A percentile compares a stretch with the other conserved stretches of the same genome.
phyloP scores from a whole-genome alignment of 1,140 invertebrate species.

The Lepidurus arcticus region DNA sequence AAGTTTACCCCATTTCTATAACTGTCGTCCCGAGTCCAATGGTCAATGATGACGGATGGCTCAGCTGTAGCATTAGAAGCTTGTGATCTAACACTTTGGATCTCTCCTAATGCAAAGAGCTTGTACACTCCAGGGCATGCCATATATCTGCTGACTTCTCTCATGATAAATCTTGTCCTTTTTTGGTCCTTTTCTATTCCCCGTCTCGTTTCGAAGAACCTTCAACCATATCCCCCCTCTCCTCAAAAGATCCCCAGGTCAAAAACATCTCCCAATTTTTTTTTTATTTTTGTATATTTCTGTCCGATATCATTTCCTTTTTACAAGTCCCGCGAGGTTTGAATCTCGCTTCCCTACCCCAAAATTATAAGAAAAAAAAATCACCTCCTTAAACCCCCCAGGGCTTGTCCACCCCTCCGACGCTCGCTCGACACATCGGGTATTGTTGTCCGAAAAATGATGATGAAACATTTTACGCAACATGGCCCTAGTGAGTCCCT shows the following conservation, averaged over 20 bases:
- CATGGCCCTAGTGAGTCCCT: not conserved
- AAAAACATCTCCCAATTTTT: too few species aligned
- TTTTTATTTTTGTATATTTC: too few species aligned
- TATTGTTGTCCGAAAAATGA: constrained; percentile 22
- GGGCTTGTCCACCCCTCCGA: not conserved
- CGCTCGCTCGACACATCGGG: not conserved
- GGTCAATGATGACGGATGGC: constrained; percentile 20
- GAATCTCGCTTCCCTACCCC: not conserved
- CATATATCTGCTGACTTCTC: constrained; percentile 6
- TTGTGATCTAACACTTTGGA: constrained; percentile 15
- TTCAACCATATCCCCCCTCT: too few species aligned
- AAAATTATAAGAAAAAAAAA: not conserved
- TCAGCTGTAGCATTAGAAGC: constrained; percentile 15
- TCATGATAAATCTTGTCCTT: not conserved
- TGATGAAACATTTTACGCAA: constrained; percentile 22
- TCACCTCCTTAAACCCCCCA: not conserved
- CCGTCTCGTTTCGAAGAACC: too few species aligned
- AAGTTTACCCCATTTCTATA: not conserved
- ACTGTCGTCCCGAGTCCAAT: not conserved
- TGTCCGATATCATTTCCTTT: not conserved
- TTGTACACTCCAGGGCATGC: constrained; percentile 17
- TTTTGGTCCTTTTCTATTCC: not conserved
- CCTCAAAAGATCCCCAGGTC: too few species aligned
- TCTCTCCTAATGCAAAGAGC: constrained; percentile 17
- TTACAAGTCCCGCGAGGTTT: not conserved